phyloP scores from a whole-genome alignment of 2,888 invertebrate genomes.

The Anticlea derivata region DNA sequence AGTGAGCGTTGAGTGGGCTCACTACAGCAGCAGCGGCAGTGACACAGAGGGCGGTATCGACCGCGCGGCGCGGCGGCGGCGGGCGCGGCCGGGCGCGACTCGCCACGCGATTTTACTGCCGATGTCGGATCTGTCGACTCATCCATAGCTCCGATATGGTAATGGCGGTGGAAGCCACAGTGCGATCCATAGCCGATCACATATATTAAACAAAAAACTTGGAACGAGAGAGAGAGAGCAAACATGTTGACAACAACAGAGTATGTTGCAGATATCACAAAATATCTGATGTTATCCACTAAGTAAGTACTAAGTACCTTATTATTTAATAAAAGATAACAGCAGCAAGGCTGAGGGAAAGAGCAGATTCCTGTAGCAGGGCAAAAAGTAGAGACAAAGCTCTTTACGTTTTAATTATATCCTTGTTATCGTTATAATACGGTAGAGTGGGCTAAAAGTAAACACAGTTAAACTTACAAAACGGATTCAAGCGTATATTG shows the following conservation, averaged over 20 bases:
- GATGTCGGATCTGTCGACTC: slow-evolving; percentile 1
- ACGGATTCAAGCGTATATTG: neutral
- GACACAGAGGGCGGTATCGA: slow-evolving; percentile 10
- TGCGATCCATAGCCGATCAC: neutral
- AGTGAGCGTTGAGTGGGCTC: slow-evolving; percentile 4
- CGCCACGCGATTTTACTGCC: neutral
- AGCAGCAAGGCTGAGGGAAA: too few species aligned
- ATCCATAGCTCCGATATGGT: slow-evolving; percentile 7
- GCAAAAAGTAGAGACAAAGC: too few species aligned
- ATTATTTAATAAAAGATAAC: too few species aligned
- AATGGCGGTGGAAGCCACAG: neutral
- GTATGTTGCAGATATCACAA: too few species aligned
- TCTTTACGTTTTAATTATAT: too few species aligned
- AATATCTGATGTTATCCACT: too few species aligned
- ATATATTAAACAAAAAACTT: neutral
- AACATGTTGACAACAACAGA: too few species aligned
- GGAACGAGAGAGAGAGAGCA: too few species aligned
- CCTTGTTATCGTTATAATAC: too few species aligned
- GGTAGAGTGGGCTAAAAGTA: too few species aligned
- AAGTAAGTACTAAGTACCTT: too few species aligned
- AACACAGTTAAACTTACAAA: neutral
- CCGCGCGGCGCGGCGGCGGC: slow-evolving; percentile 2
- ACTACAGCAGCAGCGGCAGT: neutral
- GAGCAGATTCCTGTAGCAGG: too few species aligned
- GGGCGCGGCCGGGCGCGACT: neutral